Evolutionary conservation across 64 coral and sea anemone genomes (phyloP).

Genomic region (Astreopora myriophthalma): DNA sequence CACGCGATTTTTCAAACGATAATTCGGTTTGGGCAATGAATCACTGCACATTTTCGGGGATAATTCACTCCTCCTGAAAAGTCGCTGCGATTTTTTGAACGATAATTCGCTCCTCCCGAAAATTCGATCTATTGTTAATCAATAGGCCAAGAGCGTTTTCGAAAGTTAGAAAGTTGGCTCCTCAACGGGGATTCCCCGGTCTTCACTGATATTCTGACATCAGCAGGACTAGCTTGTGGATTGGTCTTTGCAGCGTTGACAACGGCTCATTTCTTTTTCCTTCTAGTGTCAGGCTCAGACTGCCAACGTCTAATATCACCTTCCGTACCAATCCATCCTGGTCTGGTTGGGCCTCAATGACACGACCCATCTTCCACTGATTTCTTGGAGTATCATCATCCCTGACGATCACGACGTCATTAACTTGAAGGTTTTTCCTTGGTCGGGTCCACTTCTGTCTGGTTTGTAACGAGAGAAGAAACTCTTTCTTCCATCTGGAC

Average conservation of each 20-base stretch:
- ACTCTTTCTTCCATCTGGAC: constrained; percentile 22
- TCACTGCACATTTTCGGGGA: too few species aligned
- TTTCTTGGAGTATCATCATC: constrained; percentile 35
- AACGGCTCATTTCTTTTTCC: constrained; percentile 19
- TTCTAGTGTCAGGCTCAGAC: neutral
- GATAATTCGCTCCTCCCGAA: too few species aligned
- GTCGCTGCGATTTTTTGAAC: too few species aligned
- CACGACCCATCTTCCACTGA: constrained; percentile 5
- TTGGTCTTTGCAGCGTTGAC: constrained; percentile 40
- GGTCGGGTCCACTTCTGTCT: constrained; percentile 17
- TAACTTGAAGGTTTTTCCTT: constrained; percentile 4
- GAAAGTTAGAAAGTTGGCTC: too few species aligned
- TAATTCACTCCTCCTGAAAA: too few species aligned
- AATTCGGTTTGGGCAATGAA: too few species aligned
- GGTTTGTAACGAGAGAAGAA: constrained; percentile 11
- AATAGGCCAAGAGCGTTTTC: too few species aligned
- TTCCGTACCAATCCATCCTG: constrained; percentile 14
- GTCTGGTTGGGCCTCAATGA: neutral
- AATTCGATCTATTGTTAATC: too few species aligned
- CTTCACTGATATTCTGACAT: constrained; percentile 1
- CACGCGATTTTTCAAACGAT: too few species aligned
- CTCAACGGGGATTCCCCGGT: constrained; percentile 21
- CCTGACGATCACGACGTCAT: constrained; percentile 26
- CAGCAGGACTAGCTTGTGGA: constrained; percentile 38
- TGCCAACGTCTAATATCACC: constrained; percentile 12